A percentile compares a stretch with the other conserved stretches of the same genome.
Evolutionary conservation across 1,140 invertebrate species (phyloP).

Genomic region (Thaumetopoea pityocampa): DNA sequence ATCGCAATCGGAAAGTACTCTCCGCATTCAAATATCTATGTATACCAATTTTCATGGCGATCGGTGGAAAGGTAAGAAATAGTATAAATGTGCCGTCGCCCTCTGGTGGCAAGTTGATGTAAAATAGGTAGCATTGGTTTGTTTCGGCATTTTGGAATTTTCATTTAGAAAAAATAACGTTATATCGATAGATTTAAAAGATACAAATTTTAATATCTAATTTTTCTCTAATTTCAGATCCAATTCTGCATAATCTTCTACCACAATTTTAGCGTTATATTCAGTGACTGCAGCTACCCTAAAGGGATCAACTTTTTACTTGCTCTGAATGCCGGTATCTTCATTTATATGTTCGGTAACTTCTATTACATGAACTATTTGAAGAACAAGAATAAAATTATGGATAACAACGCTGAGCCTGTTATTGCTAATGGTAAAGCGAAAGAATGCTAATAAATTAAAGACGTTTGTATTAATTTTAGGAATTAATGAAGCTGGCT

Average conservation of each 20-base stretch:
- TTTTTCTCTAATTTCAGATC: slow-evolving; percentile 75
- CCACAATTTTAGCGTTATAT: slow-evolving; percentile 80
- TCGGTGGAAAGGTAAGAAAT: too few species aligned
- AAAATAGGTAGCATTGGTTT: too few species aligned
- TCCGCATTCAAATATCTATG: too few species aligned
- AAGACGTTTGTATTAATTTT: too few species aligned
- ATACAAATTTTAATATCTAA: not conserved
- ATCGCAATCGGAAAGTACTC: too few species aligned
- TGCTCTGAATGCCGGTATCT: slow-evolving; percentile 84
- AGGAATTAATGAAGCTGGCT: too few species aligned
- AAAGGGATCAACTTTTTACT: slow-evolving; percentile 82
- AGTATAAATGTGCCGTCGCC: too few species aligned
- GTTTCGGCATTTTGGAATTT: not conserved
- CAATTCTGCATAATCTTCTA: slow-evolving; percentile 88
- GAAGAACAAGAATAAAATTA: slow-evolving; percentile 42
- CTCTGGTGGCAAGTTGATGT: too few species aligned
- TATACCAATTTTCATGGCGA: too few species aligned
- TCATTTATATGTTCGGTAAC: slow-evolving; percentile 89
- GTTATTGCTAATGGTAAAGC: too few species aligned
- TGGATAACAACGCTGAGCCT: too few species aligned
- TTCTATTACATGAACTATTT: slow-evolving; percentile 88
- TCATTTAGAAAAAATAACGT: not conserved
- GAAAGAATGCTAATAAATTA: too few species aligned
- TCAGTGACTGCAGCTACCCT: slow-evolving; percentile 81
- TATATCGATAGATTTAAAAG: not conserved